Conservation (phyloP, 2,797 vertebrate species). For the Artibeus lituratus region DNA sequence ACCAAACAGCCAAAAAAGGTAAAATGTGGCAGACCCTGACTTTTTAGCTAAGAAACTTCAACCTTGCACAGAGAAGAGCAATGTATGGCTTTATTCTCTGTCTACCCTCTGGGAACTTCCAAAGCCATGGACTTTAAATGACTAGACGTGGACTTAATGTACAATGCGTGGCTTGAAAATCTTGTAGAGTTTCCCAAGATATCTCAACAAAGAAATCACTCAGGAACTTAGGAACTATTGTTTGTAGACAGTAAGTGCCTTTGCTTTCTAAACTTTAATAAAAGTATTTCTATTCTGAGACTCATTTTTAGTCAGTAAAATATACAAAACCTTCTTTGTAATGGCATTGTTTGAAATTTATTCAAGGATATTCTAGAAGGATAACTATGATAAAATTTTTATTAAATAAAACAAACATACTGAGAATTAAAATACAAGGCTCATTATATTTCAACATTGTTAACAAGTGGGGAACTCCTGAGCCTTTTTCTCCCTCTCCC, state of each 20-base stretch:
- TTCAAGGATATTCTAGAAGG: slow-evolving; percentile 43
- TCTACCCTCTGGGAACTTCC: not conserved
- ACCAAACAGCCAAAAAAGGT: not conserved
- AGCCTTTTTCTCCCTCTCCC: slow-evolving; percentile 51
- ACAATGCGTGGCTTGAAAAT: slow-evolving; percentile 14
- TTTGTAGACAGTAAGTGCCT: not conserved
- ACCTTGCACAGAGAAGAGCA: not conserved
- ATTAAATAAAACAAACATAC: slow-evolving; percentile 38
- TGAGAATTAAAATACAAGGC: slow-evolving; percentile 19
- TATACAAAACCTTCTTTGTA: not conserved
- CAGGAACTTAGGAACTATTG: not conserved
- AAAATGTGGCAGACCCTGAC: not conserved
- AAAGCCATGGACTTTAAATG: not conserved
- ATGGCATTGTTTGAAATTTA: slow-evolving; percentile 38
- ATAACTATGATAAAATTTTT: slow-evolving; percentile 27
- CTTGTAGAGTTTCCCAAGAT: not conserved
- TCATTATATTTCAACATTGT: slow-evolving; percentile 44
- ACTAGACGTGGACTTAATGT: not conserved
- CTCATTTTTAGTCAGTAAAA: slow-evolving; percentile 21
- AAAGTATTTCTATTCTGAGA: slow-evolving; percentile 26
- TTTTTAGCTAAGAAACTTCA: not conserved
- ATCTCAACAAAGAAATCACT: slow-evolving; percentile 37
- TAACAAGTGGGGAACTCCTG: slow-evolving; percentile 39
- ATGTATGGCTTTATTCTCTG: not conserved
- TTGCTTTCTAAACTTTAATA: slow-evolving; percentile 34